A percentile compares a stretch with the other conserved stretches of the same genome.
Evolutionary conservation across 2,797 vertebrate genomes (phyloP).

Genomic region (Pseudomugil gertrudae): DNA sequence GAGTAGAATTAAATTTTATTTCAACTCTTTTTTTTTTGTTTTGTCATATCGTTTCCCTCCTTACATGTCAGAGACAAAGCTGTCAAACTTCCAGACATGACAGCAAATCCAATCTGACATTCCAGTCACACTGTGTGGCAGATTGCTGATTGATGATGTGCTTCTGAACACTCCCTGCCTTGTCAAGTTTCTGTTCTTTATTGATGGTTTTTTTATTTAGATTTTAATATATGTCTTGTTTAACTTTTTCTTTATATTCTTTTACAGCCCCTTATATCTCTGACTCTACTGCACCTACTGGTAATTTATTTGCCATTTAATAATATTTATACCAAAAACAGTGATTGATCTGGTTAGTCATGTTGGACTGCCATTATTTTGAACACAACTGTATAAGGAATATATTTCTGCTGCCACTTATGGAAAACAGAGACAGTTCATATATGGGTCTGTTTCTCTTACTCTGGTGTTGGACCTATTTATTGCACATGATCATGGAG

Average conservation of each 20-base stretch:
- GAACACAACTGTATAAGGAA: too few relatives aligned
- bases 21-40: slow-evolving; percentile 14
- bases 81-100: slow-evolving; percentile 22
- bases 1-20: slow-evolving; percentile 2
- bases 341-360: too few relatives aligned
- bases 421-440: too few relatives aligned
- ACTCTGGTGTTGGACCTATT: too few relatives aligned
- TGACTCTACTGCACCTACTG: too few relatives aligned
- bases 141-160: slow-evolving; percentile 44
- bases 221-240: neutral
- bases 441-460: too few relatives aligned
- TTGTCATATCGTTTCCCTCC: slow-evolving; percentile 11
- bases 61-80: slow-evolving; percentile 5
- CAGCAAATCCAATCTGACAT: slow-evolving; percentile 36
- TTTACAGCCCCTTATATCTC: too few relatives aligned
- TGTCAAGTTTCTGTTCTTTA: slow-evolving; percentile 15
- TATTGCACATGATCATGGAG: too few relatives aligned
- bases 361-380: too few relatives aligned
- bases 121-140: slow-evolving; percentile 22
- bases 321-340: too few relatives aligned
- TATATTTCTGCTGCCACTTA: too few relatives aligned
- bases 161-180: slow-evolving; percentile 20
- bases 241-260: neutral
- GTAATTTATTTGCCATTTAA: too few relatives aligned
- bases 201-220: neutral